Evolutionary conservation across 92 coral and sea anemone species (phyloP), one percentile per base, ranked within the genome.

Genomic region (Parazoanthus swiftii): DNA sequence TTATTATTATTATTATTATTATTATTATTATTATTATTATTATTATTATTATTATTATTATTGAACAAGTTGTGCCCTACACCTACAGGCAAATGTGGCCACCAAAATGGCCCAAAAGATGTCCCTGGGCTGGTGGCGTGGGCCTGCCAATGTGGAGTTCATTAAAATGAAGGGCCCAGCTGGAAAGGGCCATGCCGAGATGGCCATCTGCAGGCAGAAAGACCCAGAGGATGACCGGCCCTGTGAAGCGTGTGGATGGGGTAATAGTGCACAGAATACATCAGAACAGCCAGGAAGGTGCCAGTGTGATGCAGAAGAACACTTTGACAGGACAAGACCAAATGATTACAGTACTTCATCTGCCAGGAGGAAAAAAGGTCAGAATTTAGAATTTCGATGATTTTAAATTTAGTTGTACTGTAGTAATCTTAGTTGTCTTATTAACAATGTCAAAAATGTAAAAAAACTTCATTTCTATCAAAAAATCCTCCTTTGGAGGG

Each of bases 131-230:
- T 95, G 96, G 96, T 95, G 96, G 96, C 88, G 89, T 50, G 98
- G 98, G 0, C 98, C 96, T 65, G 94, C 96, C 35, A 88, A 89
- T 59, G 92, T 92, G 38, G 98, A 95, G 80, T 95, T 95, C 33
- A 95, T 95, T 70, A 95, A 95, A 82, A 95, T 95, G 98, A 95
- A 93, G 59, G 98, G 98, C 37, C 98, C 98, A 36, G 92, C 91
- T 15, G 96, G 98, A 1, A 95, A 95, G 85, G 98, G 98, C 0
- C 98, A 95, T 87, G 98, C 98, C 0, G 98, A 95, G 84, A 95
- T 95, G 98, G 94, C 98, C 14, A 95, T 95, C 68, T 88, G 93
- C 65, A 90, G 93, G 85, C 98, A 91, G 58, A 75, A 89, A 29
- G 85, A 83, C 33, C 70, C 76, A 15, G 92, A 89, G 65, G 92